Conservation (phyloP, 1,140 invertebrate species). For the Thaumatotibia leucotreta region DNA sequence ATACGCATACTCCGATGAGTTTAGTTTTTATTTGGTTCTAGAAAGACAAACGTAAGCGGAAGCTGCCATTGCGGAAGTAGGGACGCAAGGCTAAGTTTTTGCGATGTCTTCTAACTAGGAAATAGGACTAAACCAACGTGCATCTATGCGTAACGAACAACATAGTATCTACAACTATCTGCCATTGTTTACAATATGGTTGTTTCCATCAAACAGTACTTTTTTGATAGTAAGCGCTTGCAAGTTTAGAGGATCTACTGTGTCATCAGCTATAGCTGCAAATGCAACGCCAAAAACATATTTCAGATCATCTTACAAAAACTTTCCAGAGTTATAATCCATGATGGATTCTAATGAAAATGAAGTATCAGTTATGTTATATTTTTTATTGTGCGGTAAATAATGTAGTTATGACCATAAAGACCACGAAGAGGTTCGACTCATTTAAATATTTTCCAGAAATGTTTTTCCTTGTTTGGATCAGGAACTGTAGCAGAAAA, state of each 20-base stretch:
- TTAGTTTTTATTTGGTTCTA: background rate
- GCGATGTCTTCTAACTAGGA: slow-evolving; percentile 1
- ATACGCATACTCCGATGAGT: background rate
- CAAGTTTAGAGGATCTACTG: too few species aligned
- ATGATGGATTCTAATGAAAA: background rate
- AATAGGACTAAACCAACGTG: background rate
- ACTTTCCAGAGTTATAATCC: too few species aligned
- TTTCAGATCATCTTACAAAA: too few species aligned
- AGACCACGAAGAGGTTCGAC: too few species aligned
- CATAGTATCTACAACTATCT: background rate
- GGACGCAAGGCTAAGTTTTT: slow-evolving; percentile 1
- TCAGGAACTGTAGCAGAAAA: background rate
- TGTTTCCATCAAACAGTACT: background rate
- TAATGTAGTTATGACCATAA: background rate
- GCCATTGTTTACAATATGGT: background rate
- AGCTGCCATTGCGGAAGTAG: background rate
- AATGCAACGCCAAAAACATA: too few species aligned
- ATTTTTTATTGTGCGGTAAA: background rate
- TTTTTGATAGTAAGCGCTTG: background rate
- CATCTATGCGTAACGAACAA: slow-evolving; percentile 4
- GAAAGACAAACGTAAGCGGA: background rate
- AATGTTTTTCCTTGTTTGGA: background rate
- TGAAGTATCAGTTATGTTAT: background rate
- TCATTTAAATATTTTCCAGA: background rate
- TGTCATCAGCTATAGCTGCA: too few species aligned